Conservation (phyloP, 2,113 vertebrate species). For the Lichenostomus cassidix region DNA sequence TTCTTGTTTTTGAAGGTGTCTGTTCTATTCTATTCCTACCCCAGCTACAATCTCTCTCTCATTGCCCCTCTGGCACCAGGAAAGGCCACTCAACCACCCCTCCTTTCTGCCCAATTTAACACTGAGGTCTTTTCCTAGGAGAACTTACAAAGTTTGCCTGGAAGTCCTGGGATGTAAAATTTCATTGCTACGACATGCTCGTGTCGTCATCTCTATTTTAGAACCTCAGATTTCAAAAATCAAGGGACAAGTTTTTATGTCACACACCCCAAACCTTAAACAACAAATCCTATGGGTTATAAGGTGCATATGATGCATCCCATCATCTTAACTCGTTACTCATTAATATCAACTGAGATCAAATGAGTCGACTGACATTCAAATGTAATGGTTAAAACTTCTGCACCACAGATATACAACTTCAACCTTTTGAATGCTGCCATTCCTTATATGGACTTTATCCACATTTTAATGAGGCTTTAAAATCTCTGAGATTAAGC, state of each 20-base stretch:
- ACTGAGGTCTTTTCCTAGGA: background rate
- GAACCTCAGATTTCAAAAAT: background rate
- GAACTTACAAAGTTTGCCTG: background rate
- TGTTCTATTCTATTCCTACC: background rate
- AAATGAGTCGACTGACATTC: conserved; percentile 58
- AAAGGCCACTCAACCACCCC: background rate
- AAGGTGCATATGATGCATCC: background rate
- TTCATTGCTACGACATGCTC: background rate
- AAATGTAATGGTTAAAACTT: conserved; percentile 38
- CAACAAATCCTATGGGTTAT: background rate
- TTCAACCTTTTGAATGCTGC: conserved; percentile 79
- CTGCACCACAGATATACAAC: conserved; percentile 73
- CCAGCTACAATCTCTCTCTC: accelerated
- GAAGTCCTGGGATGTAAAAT: background rate
- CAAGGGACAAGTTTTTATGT: background rate
- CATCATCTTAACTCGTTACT: background rate
- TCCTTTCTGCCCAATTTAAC: background rate
- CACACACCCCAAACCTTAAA: background rate
- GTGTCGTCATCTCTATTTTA: background rate
- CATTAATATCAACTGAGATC: background rate
- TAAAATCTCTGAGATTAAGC: conserved; percentile 79
- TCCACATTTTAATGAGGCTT: conserved; percentile 81
- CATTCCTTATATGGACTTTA: conserved; percentile 78
- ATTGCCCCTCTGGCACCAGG: accelerated
- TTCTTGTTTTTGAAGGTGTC: background rate